Evolutionary conservation across 2,113 vertebrate genomes (phyloP).

Genomic region (Bolborhynchus lineola): DNA sequence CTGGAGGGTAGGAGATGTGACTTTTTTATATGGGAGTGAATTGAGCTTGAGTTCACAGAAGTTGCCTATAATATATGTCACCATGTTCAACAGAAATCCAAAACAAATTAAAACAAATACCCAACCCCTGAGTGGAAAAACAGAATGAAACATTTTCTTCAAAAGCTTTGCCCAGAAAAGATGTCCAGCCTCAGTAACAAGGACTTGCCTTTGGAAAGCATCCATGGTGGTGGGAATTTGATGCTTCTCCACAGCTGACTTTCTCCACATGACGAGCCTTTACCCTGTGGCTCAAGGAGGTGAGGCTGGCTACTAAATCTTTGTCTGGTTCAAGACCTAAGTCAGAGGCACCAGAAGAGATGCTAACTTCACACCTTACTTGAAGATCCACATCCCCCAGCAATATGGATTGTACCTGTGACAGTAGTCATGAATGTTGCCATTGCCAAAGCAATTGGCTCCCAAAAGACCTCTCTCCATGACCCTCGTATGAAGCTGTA

Average conservation of each 20-base stretch:
- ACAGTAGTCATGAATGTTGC: background rate
- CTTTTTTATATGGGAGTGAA: background rate
- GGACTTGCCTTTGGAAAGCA: background rate
- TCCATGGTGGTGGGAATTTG: background rate
- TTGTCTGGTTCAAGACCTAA: background rate
- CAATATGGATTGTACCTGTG: too few relatives aligned
- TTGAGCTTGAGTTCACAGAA: background rate
- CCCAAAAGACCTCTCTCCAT: accelerated
- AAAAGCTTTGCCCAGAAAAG: background rate
- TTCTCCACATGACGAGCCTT: accelerated
- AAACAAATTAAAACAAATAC: background rate
- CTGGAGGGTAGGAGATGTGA: background rate
- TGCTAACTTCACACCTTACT: background rate
- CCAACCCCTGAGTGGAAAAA: accelerated
- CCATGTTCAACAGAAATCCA: background rate
- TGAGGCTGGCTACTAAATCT: background rate
- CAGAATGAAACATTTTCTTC: background rate
- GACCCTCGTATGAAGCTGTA: accelerated
- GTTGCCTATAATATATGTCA: background rate
- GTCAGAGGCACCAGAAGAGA: background rate
- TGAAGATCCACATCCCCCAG: accelerated
- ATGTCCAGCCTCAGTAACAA: background rate
- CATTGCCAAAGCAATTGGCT: background rate
- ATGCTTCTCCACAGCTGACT: background rate
- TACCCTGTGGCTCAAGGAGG: background rate